A percentile compares a stretch with the other conserved stretches of the same genome.
phyloP scores from a whole-genome alignment of 2,113 vertebrate genomes.

The Plecturocebus donacophilus region DNA sequence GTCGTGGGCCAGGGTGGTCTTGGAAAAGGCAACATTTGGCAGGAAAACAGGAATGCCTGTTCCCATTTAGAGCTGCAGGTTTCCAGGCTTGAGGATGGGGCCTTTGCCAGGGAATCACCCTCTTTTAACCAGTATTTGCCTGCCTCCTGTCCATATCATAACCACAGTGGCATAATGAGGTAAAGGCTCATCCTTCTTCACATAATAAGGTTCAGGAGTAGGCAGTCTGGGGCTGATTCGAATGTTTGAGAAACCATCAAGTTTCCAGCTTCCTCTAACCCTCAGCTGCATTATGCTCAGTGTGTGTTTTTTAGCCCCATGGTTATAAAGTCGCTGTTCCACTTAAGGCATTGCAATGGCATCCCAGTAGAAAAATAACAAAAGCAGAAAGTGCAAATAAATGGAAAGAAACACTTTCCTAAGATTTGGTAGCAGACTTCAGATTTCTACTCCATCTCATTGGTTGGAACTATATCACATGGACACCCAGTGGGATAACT shows the following conservation, averaged over 20 bases:
- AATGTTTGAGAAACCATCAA: neutral
- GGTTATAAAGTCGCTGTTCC: neutral
- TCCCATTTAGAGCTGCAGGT: too few relatives aligned
- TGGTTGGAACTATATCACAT: neutral
- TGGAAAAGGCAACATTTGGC: too few relatives aligned
- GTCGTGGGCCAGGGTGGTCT: too few relatives aligned
- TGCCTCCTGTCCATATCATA: too few relatives aligned
- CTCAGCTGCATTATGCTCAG: neutral
- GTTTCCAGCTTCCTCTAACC: neutral
- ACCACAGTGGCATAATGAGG: too few relatives aligned
- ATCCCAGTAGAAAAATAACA: neutral
- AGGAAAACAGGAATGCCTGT: too few relatives aligned
- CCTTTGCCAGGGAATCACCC: too few relatives aligned
- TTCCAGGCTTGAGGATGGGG: too few relatives aligned
- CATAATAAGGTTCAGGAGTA: neutral
- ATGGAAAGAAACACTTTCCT: neutral
- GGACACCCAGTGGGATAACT: neutral
- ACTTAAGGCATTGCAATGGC: neutral
- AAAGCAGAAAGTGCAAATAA: neutral
- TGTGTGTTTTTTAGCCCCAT: neutral
- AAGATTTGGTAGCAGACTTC: neutral
- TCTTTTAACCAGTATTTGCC: too few relatives aligned
- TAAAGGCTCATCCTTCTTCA: neutral
- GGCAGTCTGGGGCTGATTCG: neutral
- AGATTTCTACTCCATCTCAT: neutral